Conservation (phyloP, 2,113 vertebrate genomes). For the Balaeniceps rex region DNA sequence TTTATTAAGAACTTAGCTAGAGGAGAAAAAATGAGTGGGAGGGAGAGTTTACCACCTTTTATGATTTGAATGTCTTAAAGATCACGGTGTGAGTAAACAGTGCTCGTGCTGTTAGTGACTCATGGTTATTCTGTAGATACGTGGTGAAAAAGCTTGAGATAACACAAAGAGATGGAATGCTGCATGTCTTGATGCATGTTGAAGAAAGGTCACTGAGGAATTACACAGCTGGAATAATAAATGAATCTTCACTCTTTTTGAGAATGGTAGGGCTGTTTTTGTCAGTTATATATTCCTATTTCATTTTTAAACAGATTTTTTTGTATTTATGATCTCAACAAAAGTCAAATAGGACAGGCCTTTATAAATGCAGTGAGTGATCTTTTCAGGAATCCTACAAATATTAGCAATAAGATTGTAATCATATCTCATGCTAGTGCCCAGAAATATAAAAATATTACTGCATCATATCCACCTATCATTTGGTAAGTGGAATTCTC, state of each 20-base stretch:
- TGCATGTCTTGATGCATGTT: not conserved
- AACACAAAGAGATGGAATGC: not conserved
- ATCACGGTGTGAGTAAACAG: not conserved
- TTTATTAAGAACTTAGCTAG: not conserved
- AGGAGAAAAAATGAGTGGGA: not conserved
- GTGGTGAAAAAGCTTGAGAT: not conserved
- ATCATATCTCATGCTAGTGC: not conserved
- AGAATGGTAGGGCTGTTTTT: not conserved
- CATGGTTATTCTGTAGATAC: not conserved
- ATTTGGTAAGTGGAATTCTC: not conserved
- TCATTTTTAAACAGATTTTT: not conserved
- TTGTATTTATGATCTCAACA: not conserved
- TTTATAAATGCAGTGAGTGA: not conserved
- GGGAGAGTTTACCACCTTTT: not conserved
- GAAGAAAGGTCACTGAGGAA: not conserved
- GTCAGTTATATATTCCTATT: not conserved
- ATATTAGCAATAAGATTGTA: not conserved
- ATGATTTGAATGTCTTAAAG: not conserved
- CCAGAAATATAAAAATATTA: not conserved
- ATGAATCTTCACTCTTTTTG: not conserved
- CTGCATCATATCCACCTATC: not conserved
- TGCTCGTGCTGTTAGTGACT: not conserved
- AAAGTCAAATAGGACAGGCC: not conserved
- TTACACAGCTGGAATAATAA: not conserved
- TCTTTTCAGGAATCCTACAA: not conserved